Conservation (phyloP, 2,888 invertebrate genomes). For the Coelogynopora nodosa region DNA sequence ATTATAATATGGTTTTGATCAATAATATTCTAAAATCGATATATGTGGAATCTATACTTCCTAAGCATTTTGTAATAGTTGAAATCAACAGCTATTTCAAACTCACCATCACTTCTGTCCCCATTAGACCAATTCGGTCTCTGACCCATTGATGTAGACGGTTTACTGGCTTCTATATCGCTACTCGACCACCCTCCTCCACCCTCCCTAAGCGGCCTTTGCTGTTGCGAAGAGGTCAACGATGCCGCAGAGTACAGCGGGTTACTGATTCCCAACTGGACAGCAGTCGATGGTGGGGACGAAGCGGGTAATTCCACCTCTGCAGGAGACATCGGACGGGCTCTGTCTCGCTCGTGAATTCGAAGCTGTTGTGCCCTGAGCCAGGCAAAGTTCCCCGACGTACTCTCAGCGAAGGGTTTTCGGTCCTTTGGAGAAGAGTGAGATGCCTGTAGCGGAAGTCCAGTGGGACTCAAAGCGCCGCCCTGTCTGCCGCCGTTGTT, state of each 20-base stretch:
- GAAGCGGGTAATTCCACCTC: too few relatives aligned
- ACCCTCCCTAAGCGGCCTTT: too few relatives aligned
- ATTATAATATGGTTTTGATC: too few relatives aligned
- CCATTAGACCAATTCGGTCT: neutral
- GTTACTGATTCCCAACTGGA: too few relatives aligned
- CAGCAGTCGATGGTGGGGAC: neutral
- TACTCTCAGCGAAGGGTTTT: neutral
- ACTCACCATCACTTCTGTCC: constrained; percentile 1
- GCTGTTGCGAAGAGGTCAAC: too few relatives aligned
- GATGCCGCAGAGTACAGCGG: too few relatives aligned
- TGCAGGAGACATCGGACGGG: too few relatives aligned
- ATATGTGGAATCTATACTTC: too few relatives aligned
- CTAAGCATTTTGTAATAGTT: too few relatives aligned
- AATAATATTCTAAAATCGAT: too few relatives aligned
- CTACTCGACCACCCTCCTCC: neutral
- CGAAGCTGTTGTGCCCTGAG: neutral
- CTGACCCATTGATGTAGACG: neutral
- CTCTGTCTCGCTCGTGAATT: neutral
- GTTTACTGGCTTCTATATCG: neutral
- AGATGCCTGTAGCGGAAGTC: neutral
- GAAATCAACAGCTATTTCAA: too few relatives aligned
- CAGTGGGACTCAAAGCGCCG: neutral
- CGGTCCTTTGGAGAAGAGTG: neutral
- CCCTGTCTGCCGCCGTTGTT: neutral
- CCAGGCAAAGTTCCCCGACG: neutral